Evolutionary conservation across 1,140 invertebrate genomes (phyloP), one percentile per base, ranked within the genome.

Genomic region (Heliconius nattereri): DNA sequence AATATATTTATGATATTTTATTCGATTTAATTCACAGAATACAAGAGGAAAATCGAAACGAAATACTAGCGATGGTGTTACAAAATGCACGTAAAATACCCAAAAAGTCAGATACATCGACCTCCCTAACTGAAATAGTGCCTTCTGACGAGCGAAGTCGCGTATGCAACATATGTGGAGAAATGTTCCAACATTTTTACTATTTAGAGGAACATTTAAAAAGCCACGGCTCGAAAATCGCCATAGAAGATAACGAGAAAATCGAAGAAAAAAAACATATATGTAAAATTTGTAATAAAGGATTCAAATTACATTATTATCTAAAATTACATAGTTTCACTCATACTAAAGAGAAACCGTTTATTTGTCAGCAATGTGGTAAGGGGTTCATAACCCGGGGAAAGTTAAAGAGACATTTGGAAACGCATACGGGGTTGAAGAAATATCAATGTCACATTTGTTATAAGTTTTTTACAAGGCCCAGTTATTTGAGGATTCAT

Each of bases 191-290:
- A 29, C 93, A 95, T 60, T 95, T 95, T 73, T 95, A 94, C 78
- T 95, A 95, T 76, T 79, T 96, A 20, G 94, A 94, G 29, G 95
- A 95, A 20, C 96, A 96, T 81, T 89, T 96, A 6, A 95, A 95
- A 74, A 90, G 94, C 11, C 96, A 96, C 87, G 92, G 88, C 11
- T 89, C 91, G 0, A 94, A 92, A 49, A 92, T 95, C 80, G 88
- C 94, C 35, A 45, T 95, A 54, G 89, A 94, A 71, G 86, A 95
- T 84, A 79, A 87, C 45, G 84, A 92, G 75, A 85, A 93, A 80
- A 71, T 73, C 0, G 91, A 91, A 9, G 94, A 94, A 9, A 95
- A 95, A 76, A 95, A 95, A 11, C 94, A 95, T 73, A 90, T 94
- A 0, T 96, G 95, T 52, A 88, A 94, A 70, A 93, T 95, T 16